Evolutionary conservation across 2,888 invertebrate species (phyloP).

Genomic region (Tubiluchus corallicola): DNA sequence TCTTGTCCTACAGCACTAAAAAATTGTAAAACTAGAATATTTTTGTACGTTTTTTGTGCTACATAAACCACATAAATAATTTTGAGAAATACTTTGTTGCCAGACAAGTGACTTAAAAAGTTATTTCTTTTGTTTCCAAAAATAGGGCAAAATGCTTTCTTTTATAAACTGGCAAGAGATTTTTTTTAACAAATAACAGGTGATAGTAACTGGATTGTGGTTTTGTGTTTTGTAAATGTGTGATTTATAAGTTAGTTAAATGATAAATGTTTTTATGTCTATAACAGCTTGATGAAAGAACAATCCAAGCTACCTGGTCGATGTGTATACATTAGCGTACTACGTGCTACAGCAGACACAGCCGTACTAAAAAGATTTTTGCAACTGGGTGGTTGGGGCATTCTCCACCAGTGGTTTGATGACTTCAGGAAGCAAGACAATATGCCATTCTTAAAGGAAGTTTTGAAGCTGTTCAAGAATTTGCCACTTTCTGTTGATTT

Average conservation of each 20-base stretch:
- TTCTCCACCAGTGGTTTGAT: conserved; percentile 72
- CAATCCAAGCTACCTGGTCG: conserved; percentile 84
- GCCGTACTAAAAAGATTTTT: conserved; percentile 44
- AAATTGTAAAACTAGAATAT: no score
- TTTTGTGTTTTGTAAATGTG: not conserved
- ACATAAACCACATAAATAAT: no score
- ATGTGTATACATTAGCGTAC: conserved; percentile 80
- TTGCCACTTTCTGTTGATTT: conserved; percentile 80
- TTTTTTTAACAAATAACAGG: no score
- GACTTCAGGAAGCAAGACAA: conserved; percentile 66
- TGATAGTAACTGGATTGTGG: no score
- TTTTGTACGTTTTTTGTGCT: no score
- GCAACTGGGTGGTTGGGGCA: conserved; percentile 75
- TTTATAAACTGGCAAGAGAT: no score
- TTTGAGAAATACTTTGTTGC: no score
- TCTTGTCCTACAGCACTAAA: no score
- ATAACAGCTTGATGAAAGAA: conserved; percentile 76
- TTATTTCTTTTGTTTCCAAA: no score
- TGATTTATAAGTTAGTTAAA: not conserved
- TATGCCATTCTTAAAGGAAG: conserved; percentile 66
- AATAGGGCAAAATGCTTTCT: no score
- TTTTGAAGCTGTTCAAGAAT: conserved; percentile 59
- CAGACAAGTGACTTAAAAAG: no score
- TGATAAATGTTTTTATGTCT: conserved; percentile 16
- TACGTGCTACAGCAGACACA: conserved; percentile 58